Conservation (phyloP, 2,113 vertebrate genomes). For the Mirounga angustirostris region DNA sequence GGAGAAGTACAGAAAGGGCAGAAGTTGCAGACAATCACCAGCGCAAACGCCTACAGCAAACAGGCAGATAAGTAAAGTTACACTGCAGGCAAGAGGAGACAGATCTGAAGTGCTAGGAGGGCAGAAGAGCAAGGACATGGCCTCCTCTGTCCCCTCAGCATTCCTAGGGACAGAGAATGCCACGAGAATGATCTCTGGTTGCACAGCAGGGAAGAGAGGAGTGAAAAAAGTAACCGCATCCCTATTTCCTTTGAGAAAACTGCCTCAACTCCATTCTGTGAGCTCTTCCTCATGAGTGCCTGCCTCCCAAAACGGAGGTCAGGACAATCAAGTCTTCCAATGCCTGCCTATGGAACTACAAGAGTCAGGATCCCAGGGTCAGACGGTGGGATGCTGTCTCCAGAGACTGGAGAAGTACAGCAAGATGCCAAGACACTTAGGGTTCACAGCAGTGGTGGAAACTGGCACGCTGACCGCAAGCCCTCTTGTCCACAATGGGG, state of each 20-base stretch:
- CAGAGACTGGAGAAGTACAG: neutral
- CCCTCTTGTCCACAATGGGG: neutral
- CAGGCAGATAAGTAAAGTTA: neutral
- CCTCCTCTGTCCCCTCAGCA: neutral
- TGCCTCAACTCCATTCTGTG: neutral
- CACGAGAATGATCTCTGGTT: neutral
- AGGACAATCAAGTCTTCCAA: neutral
- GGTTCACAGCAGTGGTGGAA: neutral
- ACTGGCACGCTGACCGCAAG: neutral
- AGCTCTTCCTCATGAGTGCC: neutral
- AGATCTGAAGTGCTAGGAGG: neutral
- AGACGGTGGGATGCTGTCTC: neutral
- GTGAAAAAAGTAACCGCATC: rapidly evolving
- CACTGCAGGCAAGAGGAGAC: neutral
- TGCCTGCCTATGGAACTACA: neutral
- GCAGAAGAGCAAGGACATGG: neutral
- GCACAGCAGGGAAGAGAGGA: neutral
- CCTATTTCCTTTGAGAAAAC: neutral
- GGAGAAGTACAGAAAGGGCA: neutral
- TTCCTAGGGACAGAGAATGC: neutral
- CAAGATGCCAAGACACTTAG: neutral
- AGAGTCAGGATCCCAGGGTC: neutral
- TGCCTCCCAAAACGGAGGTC: neutral
- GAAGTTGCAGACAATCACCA: neutral
- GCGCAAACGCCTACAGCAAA: neutral